Conservation (phyloP, 2,888 invertebrate species). For the Drosophila austrosaltans region DNA sequence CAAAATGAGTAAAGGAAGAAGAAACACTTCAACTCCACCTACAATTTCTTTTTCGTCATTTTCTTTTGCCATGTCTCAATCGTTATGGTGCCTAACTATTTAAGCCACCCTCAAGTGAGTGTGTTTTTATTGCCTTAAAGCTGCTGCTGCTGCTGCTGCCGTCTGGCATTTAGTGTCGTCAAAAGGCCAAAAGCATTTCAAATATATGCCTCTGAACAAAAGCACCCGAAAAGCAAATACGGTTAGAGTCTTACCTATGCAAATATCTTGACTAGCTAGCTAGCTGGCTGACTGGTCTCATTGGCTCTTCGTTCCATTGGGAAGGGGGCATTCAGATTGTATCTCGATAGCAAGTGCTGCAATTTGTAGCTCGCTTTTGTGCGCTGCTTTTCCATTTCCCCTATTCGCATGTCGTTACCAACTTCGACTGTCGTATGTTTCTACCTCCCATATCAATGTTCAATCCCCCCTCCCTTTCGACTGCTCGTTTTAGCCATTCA, state of each 20-base stretch:
- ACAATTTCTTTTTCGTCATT: neutral
- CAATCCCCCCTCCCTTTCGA: constrained; percentile 31
- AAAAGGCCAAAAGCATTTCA: constrained; percentile 49
- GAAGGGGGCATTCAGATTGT: constrained; percentile 55
- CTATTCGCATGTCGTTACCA: constrained; percentile 5
- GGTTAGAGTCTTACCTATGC: constrained; percentile 40
- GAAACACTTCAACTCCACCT: neutral
- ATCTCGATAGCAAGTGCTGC: constrained; percentile 76
- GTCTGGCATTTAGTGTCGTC: constrained; percentile 43
- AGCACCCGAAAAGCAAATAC: constrained; percentile 20
- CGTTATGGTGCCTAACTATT: constrained; percentile 40
- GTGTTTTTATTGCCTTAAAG: constrained; percentile 43
- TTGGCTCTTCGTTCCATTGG: constrained; percentile 31
- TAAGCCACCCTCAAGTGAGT: constrained; percentile 24
- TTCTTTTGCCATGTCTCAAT: constrained; percentile 23
- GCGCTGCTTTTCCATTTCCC: constrained; percentile 31
- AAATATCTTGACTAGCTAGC: constrained; percentile 34
- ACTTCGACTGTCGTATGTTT: constrained; percentile 5
- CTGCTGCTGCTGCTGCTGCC: neutral
- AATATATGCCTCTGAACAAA: constrained; percentile 29
- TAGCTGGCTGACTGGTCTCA: constrained; percentile 5
- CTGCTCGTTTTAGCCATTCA: constrained; percentile 43
- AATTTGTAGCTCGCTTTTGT: constrained; percentile 61
- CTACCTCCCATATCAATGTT: neutral
- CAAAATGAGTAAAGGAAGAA: constrained; percentile 21